Evolutionary conservation across 2,888 invertebrate species (phyloP).

Genomic region (Neoaliturus tenellus): DNA sequence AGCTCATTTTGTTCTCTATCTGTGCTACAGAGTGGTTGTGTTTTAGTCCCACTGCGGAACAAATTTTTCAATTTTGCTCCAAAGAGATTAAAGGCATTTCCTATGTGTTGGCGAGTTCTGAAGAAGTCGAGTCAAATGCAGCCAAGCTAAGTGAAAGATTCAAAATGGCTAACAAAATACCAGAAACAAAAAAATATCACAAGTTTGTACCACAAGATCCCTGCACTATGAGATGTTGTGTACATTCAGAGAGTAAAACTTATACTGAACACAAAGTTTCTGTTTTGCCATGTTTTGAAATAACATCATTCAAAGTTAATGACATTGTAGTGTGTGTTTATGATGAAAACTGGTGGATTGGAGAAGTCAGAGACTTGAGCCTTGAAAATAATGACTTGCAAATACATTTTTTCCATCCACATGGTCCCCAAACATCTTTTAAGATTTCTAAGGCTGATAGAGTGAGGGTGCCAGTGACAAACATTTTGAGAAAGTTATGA

Average conservation of each 20-base stretch:
- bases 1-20: too few species aligned
- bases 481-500: too few species aligned
- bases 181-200: neutral
- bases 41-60: too few species aligned
- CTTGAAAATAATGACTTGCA: neutral
- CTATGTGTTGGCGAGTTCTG: neutral
- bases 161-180: neutral
- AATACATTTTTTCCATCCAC: neutral
- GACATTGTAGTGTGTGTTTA: neutral
- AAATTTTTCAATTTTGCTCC: constrained; percentile 38
- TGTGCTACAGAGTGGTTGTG: too few species aligned
- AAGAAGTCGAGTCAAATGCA: neutral
- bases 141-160: neutral
- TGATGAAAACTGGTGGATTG: neutral
- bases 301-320: neutral
- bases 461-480: neutral
- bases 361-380: neutral
- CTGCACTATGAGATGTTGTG: neutral
- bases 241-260: neutral
- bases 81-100: constrained; percentile 31
- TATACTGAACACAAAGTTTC: neutral
- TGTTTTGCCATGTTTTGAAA: too few species aligned
- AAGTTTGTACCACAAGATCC: neutral
- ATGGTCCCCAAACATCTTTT: neutral
- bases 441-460: neutral